Evolutionary conservation across 2,113 vertebrate species (phyloP).

Genomic region (Sardina pilchardus): DNA sequence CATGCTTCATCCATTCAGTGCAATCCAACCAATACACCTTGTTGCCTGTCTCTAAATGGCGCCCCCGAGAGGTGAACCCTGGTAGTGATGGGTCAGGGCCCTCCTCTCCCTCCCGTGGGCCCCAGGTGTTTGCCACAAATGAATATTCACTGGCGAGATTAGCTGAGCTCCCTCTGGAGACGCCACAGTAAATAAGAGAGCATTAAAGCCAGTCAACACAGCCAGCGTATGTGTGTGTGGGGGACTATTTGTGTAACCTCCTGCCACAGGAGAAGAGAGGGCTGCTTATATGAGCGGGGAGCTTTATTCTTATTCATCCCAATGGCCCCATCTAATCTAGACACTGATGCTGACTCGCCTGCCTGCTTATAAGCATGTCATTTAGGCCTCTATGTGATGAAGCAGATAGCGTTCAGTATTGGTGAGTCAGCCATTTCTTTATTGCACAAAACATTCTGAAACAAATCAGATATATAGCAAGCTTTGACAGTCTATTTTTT

Average conservation of each 20-base stretch:
- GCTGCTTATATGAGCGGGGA: not conserved
- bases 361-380: not conserved
- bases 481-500: too few species aligned
- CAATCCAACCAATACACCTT: not conserved
- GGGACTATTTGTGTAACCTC: slow-evolving; percentile 67
- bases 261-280: slow-evolving; percentile 42
- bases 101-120: slow-evolving; percentile 48
- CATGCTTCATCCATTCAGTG: not conserved
- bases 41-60: not conserved
- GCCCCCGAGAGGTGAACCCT: not conserved
- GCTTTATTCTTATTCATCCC: not conserved
- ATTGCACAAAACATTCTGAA: not conserved
- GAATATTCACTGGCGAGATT: slow-evolving; percentile 78
- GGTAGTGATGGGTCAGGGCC: not conserved
- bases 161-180: slow-evolving; percentile 68
- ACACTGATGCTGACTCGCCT: not conserved
- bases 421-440: not conserved
- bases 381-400: not conserved
- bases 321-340: not conserved
- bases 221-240: slow-evolving; percentile 2
- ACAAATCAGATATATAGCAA: too few species aligned
- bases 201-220: slow-evolving; percentile 57
- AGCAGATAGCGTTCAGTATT: not conserved
- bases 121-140: slow-evolving; percentile 83
- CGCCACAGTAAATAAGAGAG: slow-evolving; percentile 61